Conservation (phyloP, 2,888 invertebrate species). For the Erebia palarica region DNA sequence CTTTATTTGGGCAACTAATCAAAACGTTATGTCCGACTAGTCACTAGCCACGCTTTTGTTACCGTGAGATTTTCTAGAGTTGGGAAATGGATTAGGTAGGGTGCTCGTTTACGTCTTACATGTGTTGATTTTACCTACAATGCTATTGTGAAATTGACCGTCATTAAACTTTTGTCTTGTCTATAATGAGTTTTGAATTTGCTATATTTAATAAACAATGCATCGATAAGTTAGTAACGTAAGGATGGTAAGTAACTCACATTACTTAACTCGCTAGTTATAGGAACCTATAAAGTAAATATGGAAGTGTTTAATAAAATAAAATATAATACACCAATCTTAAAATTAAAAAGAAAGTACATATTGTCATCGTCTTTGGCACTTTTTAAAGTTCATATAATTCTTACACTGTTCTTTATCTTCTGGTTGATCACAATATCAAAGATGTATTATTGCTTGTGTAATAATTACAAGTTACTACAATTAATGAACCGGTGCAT, state of each 20-base stretch:
- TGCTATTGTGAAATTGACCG: too few relatives aligned
- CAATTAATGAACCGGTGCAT: constrained; percentile 31
- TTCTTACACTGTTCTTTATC: neutral
- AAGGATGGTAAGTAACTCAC: neutral
- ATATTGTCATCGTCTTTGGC: neutral
- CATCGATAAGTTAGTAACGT: too few relatives aligned
- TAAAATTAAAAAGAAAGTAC: neutral
- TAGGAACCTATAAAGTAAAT: neutral
- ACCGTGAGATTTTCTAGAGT: constrained; percentile 13
- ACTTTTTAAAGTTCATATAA: neutral
- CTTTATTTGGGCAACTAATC: neutral
- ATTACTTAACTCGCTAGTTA: too few relatives aligned
- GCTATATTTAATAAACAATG: neutral
- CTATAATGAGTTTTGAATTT: neutral
- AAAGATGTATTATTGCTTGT: constrained; percentile 21
- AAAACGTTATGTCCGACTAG: neutral
- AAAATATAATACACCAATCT: neutral
- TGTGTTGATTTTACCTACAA: too few relatives aligned
- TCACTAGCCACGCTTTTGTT: neutral
- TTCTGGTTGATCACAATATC: neutral
- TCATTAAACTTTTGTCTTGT: too few relatives aligned
- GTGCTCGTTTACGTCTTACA: too few relatives aligned
- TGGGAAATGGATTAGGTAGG: neutral
- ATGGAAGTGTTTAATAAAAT: neutral
- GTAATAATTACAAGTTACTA: constrained; percentile 28